phyloP scores from a whole-genome alignment of 2,113 vertebrate genomes.

The Triplophysa tibetana region DNA sequence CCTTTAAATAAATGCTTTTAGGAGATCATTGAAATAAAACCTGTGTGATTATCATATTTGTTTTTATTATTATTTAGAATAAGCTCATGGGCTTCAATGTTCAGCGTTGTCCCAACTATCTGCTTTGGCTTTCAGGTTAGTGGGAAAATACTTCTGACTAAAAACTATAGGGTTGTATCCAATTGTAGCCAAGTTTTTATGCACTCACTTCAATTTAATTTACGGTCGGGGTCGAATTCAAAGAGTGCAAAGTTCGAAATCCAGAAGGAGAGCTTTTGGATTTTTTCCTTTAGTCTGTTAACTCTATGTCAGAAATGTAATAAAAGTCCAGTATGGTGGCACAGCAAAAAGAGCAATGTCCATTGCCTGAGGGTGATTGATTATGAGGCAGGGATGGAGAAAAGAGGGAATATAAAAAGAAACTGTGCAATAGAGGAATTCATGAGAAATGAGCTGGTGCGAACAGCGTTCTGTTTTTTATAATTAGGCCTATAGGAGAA shows the following conservation, averaged over 20 bases:
- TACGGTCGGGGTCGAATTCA: conserved; percentile 1
- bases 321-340: conserved; percentile 46
- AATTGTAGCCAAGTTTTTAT: not conserved
- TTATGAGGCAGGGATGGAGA: conserved; percentile 44
- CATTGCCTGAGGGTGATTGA: conserved; percentile 58
- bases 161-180: not conserved
- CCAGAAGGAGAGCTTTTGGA: conserved; percentile 12
- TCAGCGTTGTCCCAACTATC: conserved; percentile 90
- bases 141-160: conserved; percentile 6
- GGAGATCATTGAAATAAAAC: no score
- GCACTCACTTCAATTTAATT: conserved; percentile 48
- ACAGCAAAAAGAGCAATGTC: conserved; percentile 21
- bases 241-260: conserved; percentile 38
- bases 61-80: conserved; percentile 63
- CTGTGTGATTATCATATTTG: not conserved
- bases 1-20: no score
- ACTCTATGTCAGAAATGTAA: conserved; percentile 52
- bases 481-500: not conserved
- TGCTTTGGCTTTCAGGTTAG: conserved; percentile 96
- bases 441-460: not conserved
- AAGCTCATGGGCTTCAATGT: conserved; percentile 81
- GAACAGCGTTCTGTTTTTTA: not conserved
- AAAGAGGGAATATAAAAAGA: conserved; percentile 50
- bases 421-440: not conserved
- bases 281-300: conserved; percentile 59